Evolutionary conservation across 2,888 invertebrate genomes (phyloP).

Genomic region (Callimorpha dominula): DNA sequence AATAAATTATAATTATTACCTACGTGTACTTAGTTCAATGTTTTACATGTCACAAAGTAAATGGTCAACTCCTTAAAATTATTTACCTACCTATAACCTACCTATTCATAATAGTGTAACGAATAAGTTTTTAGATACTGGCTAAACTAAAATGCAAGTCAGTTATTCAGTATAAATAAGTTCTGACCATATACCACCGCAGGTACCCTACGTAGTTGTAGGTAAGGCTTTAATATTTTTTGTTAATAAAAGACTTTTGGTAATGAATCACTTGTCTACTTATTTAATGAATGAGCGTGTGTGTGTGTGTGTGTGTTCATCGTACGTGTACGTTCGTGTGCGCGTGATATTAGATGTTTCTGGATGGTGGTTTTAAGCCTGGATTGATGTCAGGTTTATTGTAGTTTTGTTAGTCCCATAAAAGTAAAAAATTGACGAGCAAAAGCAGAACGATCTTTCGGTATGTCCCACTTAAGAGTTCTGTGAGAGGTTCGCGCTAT

Average conservation of each 20-base stretch:
- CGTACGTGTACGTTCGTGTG: too few species aligned
- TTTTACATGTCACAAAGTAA: background rate
- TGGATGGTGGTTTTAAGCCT: too few species aligned
- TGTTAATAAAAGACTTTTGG: background rate
- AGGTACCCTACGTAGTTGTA: background rate
- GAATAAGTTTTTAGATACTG: background rate
- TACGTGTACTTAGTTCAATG: background rate
- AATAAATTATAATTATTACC: background rate
- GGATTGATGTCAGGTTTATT: too few species aligned
- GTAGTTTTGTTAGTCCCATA: too few species aligned
- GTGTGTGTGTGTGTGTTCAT: too few species aligned
- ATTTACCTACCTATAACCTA: background rate
- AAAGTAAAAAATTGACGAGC: too few species aligned
- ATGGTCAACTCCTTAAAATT: background rate
- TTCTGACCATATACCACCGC: background rate
- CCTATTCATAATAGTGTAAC: background rate
- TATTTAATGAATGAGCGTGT: background rate
- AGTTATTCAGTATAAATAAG: too few species aligned
- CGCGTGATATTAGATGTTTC: too few species aligned
- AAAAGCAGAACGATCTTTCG: too few species aligned
- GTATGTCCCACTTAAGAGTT: too few species aligned
- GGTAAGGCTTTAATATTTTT: background rate
- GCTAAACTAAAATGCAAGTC: background rate
- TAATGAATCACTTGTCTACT: background rate
- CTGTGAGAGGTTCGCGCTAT: too few species aligned